Evolutionary conservation across 64 coral and sea anemone genomes (phyloP).

Genomic region (Cladopsammia gracilis): DNA sequence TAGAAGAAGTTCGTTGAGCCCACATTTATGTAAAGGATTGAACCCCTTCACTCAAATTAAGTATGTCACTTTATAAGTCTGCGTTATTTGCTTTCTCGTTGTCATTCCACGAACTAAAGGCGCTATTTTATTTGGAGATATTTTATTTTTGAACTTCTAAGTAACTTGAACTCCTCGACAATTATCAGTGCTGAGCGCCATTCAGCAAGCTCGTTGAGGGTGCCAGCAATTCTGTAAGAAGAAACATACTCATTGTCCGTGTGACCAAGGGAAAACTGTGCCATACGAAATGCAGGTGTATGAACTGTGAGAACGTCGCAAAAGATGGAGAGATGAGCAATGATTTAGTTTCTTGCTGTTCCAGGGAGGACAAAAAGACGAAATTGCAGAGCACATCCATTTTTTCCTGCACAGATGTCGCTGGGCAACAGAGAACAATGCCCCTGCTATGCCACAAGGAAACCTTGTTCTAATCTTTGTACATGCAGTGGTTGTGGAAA

Average conservation of each 20-base stretch:
- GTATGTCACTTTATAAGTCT: too few relatives aligned
- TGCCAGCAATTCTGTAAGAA: neutral
- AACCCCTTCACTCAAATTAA: too few relatives aligned
- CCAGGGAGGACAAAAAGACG: neutral
- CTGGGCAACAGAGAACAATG: conserved; percentile 12
- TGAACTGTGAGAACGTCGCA: neutral
- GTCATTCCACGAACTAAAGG: too few relatives aligned
- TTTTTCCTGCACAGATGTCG: neutral
- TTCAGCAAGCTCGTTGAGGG: too few relatives aligned
- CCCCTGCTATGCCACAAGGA: neutral
- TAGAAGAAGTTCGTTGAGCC: too few relatives aligned
- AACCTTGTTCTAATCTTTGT: neutral
- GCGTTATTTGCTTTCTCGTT: too few relatives aligned
- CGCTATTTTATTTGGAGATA: too few relatives aligned
- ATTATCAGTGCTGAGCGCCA: too few relatives aligned
- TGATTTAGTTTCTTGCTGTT: neutral
- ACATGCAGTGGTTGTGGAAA: neutral
- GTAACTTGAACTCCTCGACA: too few relatives aligned
- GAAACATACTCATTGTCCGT: neutral
- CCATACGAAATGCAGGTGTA: neutral
- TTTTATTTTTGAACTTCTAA: too few relatives aligned
- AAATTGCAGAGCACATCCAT: neutral
- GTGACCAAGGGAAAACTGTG: neutral
- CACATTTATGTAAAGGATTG: too few relatives aligned
- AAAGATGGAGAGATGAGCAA: neutral